Evolutionary conservation across 2,797 vertebrate genomes (phyloP).

Genomic region (Emydoidea blandingii): DNA sequence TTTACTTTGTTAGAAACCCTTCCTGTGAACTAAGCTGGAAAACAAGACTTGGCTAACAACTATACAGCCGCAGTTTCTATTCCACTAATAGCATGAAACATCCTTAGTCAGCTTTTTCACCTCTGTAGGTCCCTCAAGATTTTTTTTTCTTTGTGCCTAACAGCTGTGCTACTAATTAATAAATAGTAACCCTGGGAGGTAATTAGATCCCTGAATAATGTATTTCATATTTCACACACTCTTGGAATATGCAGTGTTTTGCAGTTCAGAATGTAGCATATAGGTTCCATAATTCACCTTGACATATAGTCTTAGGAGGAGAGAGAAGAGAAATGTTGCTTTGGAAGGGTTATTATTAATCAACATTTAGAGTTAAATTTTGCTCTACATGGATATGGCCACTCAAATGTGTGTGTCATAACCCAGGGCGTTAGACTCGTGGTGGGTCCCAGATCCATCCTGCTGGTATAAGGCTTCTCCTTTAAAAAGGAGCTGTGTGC

Average conservation of each 20-base stretch:
- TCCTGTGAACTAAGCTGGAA: conserved; percentile 12
- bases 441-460: background rate
- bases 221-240: conserved; percentile 17
- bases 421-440: background rate
- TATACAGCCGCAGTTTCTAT: background rate
- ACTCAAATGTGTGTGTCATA: background rate
- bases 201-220: conserved; percentile 51
- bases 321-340: background rate
- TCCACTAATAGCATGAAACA: conserved; percentile 32
- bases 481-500: background rate
- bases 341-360: background rate
- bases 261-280: background rate
- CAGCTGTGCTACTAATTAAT: conserved; percentile 58
- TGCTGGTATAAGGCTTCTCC: background rate
- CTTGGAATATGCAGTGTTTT: background rate
- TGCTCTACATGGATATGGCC: background rate
- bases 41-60: background rate
- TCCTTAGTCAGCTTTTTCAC: conserved; percentile 53
- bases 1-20: conserved; percentile 50
- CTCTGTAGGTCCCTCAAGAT: conserved; percentile 16
- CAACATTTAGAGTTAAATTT: background rate
- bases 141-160: background rate
- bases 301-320: background rate
- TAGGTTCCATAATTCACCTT: accelerated
- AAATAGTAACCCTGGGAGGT: background rate